Percentiles rank a stretch among this genome's conserved stretches.
phyloP scores from a whole-genome alignment of 2,888 invertebrate species.

The Escarpia spicata region DNA sequence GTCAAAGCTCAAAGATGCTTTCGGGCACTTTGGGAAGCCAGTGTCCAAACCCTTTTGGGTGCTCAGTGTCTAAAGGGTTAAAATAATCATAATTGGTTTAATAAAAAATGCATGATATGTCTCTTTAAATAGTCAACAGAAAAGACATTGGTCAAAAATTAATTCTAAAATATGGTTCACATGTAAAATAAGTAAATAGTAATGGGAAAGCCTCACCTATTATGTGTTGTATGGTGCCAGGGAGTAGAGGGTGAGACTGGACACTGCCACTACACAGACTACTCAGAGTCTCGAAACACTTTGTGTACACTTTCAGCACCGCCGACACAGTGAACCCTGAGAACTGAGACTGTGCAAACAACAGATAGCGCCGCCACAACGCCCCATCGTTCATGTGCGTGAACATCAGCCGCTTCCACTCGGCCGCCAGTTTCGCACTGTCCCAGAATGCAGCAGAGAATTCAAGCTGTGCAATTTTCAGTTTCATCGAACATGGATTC shows the following conservation, averaged over 20 bases:
- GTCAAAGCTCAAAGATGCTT: too few species aligned
- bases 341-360: slow-evolving; percentile 61
- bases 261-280: slow-evolving; percentile 60
- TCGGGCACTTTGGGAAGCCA: too few species aligned
- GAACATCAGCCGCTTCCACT: slow-evolving; percentile 65
- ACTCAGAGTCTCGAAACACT: slow-evolving; percentile 56
- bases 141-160: too few species aligned
- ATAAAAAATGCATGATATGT: too few species aligned
- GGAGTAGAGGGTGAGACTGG: slow-evolving; percentile 54
- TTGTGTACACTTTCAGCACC: slow-evolving; percentile 58
- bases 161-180: too few species aligned
- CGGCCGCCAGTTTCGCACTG: slow-evolving; percentile 54
- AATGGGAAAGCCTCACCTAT: slow-evolving; percentile 46
- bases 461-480: slow-evolving; percentile 61
- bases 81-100: too few species aligned
- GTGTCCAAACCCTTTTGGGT: too few species aligned
- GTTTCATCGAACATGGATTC: slow-evolving; percentile 62
- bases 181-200: background rate
- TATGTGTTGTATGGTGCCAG: slow-evolving; percentile 54
- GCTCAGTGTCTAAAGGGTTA: too few species aligned
- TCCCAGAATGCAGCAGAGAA: slow-evolving; percentile 60
- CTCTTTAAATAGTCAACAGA: too few species aligned
- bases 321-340: slow-evolving; percentile 58
- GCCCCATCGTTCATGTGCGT: slow-evolving; percentile 61
- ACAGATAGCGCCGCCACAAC: slow-evolving; percentile 64